Percentiles rank a stretch among this genome's conserved stretches.
These are phyloP conservation scores for Hirudinaria manillensis DNA, from an alignment of 2,888 invertebrate genomes.

Conservation along the genomic window DNA sequence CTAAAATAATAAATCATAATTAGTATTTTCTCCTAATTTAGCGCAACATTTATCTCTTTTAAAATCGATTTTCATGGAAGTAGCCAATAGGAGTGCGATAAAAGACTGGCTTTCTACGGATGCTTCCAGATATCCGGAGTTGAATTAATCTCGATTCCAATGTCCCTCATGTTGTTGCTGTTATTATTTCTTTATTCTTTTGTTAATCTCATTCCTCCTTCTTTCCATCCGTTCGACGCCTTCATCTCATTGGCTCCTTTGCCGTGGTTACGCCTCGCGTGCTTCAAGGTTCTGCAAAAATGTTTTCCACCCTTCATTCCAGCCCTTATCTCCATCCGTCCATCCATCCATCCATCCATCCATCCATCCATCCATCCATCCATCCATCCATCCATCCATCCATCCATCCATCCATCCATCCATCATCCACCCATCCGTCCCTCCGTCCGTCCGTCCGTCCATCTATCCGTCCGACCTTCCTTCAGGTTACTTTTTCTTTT, in stretches of 20 bases:
- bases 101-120: too few species aligned
- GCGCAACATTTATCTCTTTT: too few species aligned
- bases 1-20: too few species aligned
- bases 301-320: background rate
- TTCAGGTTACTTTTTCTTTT: background rate
- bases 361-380: background rate
- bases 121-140: too few species aligned
- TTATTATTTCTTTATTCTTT: slow-evolving; percentile 3
- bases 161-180: background rate
- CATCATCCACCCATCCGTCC: background rate
- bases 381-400: background rate
- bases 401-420: background rate
- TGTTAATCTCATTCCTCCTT: background rate
- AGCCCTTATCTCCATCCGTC: too few species aligned
- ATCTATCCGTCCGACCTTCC: background rate
- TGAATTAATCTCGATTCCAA: too few species aligned
- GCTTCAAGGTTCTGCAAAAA: background rate
- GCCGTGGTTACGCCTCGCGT: background rate
- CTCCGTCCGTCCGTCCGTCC: background rate
- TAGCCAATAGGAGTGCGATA: too few species aligned
- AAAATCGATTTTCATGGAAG: too few species aligned
- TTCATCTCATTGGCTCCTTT: background rate
- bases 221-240: background rate
- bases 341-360: too few species aligned
- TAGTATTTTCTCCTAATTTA: too few species aligned